These are phyloP conservation scores for Pteromalus puparum DNA, from an alignment of 1,140 invertebrate genomes.

Conservation along the genomic window DNA sequence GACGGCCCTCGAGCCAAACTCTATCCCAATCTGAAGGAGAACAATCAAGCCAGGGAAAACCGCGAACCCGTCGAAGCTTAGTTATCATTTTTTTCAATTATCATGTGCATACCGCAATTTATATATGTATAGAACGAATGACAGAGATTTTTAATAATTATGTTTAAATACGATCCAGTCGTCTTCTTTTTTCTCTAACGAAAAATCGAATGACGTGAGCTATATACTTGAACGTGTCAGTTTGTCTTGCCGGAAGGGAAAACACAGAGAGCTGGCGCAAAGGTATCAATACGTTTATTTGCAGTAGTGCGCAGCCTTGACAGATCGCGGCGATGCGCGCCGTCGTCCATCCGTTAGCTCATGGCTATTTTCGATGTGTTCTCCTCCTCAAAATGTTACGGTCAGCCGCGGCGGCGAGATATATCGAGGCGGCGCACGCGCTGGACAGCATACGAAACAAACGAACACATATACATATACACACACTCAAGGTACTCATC, in stretches of 20 bases:
- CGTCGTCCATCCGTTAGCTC: not conserved
- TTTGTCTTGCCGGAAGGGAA: not conserved
- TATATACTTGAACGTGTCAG: not conserved
- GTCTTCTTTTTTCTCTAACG: not conserved
- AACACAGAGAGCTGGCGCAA: not conserved
- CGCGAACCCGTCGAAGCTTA: slow-evolving; percentile 69
- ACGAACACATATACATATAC: not conserved
- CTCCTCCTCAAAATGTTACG: not conserved
- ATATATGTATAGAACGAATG: not conserved
- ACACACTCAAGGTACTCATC: not conserved
- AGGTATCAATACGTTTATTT: not conserved
- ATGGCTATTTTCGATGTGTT: not conserved
- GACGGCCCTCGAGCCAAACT: slow-evolving; percentile 83
- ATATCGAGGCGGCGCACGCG: not conserved
- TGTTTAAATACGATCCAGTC: not conserved
- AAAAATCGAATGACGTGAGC: not conserved
- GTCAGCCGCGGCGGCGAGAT: not conserved
- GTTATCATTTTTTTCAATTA: not conserved
- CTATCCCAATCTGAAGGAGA: slow-evolving; percentile 84
- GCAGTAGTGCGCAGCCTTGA: not conserved
- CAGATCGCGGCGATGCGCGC: not conserved
- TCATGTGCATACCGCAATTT: not conserved
- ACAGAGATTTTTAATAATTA: not conserved
- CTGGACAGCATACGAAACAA: not conserved
- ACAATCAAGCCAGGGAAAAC: slow-evolving; percentile 59